Evolutionary conservation across 2,113 vertebrate species (phyloP), one percentile per base, ranked within the genome.

Genomic region (Pitta sordida): DNA sequence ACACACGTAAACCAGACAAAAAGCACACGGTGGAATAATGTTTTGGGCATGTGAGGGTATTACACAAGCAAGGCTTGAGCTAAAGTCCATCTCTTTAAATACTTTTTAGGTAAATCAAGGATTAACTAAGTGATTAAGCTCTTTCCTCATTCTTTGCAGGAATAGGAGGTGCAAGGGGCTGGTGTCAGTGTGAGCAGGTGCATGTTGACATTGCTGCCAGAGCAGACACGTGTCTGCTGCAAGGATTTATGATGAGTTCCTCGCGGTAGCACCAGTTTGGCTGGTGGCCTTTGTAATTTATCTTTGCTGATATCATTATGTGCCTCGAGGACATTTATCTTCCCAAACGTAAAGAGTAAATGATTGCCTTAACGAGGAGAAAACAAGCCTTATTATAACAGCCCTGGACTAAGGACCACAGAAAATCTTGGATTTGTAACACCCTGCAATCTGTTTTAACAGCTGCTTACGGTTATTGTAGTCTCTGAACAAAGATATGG

Each of bases 401-500:
- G 60, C 44, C 39, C 55, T 32, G 53, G 59, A 84, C 55, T n/a
- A 27, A 64, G 67, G 51, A 93, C 55, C 55, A 60, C 39, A 67
- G 85, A 73, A 93, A 93, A 32, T 37, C 78, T 67, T 79, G 70
- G 87, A 49, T 77, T 88, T 93, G 91, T 92, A 90, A 75, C 85
- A 59, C 6, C 2, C 75, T 90, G 41, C 67, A 15, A 83, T 48
- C 36, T 97, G 92, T 94, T 97, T 96, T 84, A 93, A 94, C 80
- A 97, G 93, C 92, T 96, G 94, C 37, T 92, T 91, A 80, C 41
- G 63, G 91, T 93, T 95, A 91, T 79, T 79, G 7, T 10, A 53
- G 73, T 58, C 85, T 70, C 56, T 87, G 94, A 94, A 92, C 83
- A 95, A 93, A 96, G 67, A 94, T 48, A 86, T 2, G 6, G 76